Percentiles rank a stretch among this genome's conserved stretches.
These are phyloP conservation scores for Trochalopteron elliotii DNA, from an alignment of 2,113 vertebrate species.

Conservation along the genomic window DNA sequence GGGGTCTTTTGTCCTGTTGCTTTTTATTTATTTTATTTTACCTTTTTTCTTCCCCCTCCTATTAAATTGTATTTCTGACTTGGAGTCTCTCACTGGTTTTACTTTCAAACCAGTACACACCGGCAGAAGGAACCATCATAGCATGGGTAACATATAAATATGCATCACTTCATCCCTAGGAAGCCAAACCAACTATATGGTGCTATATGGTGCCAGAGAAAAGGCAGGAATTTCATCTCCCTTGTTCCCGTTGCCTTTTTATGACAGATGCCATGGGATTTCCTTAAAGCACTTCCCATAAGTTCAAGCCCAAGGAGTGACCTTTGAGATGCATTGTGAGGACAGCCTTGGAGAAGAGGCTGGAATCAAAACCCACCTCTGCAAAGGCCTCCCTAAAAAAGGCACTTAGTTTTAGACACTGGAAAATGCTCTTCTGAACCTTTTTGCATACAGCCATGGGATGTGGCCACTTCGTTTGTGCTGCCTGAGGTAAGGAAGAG, in stretches of 20 bases:
- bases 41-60: too few relatives aligned
- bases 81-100: too few relatives aligned
- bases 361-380: neutral
- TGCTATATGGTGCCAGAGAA: neutral
- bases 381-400: neutral
- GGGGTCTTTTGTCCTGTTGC: too few relatives aligned
- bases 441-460: rapidly evolving
- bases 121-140: neutral
- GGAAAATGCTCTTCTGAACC: neutral
- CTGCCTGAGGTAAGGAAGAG: rapidly evolving
- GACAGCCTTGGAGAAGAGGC: neutral
- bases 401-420: neutral
- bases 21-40: too few relatives aligned
- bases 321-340: rapidly evolving
- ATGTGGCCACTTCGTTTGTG: rapidly evolving
- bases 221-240: neutral
- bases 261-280: neutral
- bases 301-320: neutral
- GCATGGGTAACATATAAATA: neutral
- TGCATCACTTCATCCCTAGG: neutral
- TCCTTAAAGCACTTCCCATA: neutral
- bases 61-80: too few relatives aligned
- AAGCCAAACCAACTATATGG: neutral
- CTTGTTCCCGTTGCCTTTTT: neutral
- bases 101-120: too few relatives aligned